phyloP scores from a whole-genome alignment of 2,113 vertebrate genomes.

The Nematolebias whitei region DNA sequence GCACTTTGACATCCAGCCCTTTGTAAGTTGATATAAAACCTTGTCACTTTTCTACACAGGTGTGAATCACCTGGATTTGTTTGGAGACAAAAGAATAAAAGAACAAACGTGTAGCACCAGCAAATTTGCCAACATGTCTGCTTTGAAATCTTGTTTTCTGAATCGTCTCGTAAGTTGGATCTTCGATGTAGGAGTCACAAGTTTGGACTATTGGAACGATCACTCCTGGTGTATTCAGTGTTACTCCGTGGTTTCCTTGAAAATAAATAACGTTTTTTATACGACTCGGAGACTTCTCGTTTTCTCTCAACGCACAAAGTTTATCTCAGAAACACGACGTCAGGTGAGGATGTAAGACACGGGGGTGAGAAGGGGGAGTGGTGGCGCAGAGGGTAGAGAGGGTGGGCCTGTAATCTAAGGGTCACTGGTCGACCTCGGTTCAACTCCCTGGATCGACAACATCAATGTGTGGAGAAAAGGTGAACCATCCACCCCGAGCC shows the following conservation, averaged over 20 bases:
- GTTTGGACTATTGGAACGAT: slow-evolving; percentile 76
- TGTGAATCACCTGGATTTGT: slow-evolving; percentile 64
- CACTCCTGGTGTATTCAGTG: slow-evolving; percentile 79
- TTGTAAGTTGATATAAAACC: slow-evolving; percentile 72
- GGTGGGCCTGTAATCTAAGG: too few relatives aligned
- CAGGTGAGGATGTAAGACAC: too few relatives aligned
- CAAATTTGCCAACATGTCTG: slow-evolving; percentile 73
- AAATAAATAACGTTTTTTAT: slow-evolving; percentile 77
- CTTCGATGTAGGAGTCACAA: slow-evolving; percentile 64
- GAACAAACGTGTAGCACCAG: slow-evolving; percentile 67
- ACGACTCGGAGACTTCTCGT: slow-evolving; percentile 39
- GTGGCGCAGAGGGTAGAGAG: too few relatives aligned
- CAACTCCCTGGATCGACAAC: too few relatives aligned
- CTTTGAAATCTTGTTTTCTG: slow-evolving; percentile 70
- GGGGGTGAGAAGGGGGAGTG: too few relatives aligned
- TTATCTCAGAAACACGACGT: too few relatives aligned
- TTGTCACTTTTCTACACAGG: slow-evolving; percentile 74
- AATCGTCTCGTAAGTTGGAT: slow-evolving; percentile 68
- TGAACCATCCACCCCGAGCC: too few relatives aligned
- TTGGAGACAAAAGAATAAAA: slow-evolving; percentile 26
- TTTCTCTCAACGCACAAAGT: too few relatives aligned
- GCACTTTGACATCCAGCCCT: slow-evolving; percentile 77
- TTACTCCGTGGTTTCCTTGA: slow-evolving; percentile 76
- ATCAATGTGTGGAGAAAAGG: too few relatives aligned
- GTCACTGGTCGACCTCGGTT: too few relatives aligned